Evolutionary conservation across 2,888 invertebrate species (phyloP), one percentile per base, ranked within the genome.

Genomic region (Amaurobius ferox): DNA sequence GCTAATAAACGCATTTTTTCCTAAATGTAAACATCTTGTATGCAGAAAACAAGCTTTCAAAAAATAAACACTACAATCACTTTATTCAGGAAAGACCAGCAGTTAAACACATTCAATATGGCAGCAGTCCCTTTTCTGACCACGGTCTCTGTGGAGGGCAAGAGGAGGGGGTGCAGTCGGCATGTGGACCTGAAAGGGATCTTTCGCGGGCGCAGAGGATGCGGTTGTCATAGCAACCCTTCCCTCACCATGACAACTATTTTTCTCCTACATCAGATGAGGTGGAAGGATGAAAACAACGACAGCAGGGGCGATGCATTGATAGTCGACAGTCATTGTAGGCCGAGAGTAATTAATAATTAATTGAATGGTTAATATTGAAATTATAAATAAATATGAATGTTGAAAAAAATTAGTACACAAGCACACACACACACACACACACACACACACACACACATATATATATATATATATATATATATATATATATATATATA

Each of bases 181-280:
- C 83, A 85, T 85, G 83, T 85, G 83, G 77, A 85, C 83, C 77
- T 85, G 83, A 85, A 85, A 85, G 83, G 77, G 83, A 85, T 85
- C 64, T 77, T 83, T 73, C 70, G 61, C 62, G 76, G 55, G 80
- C 68, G 74, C 62, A 44, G 32, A 74, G 77, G 83, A 85, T 85
- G 85, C 85, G 78, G 86, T 86, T 79, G 79, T 68, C 55, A 86
- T 86, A 68, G 86, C 68, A 79, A 86, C 79, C 73, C 86, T 86
- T 86, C 86, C 86, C 73, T 86, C 86, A 74, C 86, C 85, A 68
- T 86, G 68, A 68, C 86, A 70, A 86, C 86, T 79, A 79, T 86
- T 86, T 85, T 79, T 79, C 79, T 86, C 86, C 86, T 74, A 86
- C 86, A 86, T 74, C 86, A 86, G 86, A 86, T 86, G 86, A 74